Evolutionary conservation across 2,888 invertebrate genomes (phyloP).

Genomic region (Drosophila setosimentum): DNA sequence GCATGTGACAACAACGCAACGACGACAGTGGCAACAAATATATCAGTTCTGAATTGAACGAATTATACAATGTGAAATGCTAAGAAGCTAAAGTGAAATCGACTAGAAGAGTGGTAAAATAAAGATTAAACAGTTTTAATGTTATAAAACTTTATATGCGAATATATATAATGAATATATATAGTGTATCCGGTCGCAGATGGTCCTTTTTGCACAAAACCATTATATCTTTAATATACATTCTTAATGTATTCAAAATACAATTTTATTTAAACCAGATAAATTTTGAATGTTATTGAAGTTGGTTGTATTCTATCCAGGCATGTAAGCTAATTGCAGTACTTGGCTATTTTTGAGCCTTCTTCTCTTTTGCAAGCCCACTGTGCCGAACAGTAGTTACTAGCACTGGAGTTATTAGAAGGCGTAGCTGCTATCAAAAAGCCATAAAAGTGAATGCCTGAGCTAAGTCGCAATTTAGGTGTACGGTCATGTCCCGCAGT

Average conservation of each 20-base stretch:
- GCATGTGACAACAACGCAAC: conserved; percentile 50
- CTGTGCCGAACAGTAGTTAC: conserved; percentile 22
- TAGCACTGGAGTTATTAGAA: conserved; percentile 57
- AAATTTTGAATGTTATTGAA: not conserved
- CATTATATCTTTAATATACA: not conserved
- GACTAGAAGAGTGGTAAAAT: not conserved
- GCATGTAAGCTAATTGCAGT: not conserved
- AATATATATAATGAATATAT: too few species aligned
- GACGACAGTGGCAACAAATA: conserved; percentile 43
- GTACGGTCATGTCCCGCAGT: conserved; percentile 46
- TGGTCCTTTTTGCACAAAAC: not conserved
- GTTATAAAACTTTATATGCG: not conserved
- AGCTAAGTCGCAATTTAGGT: conserved; percentile 62
- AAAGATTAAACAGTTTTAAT: not conserved
- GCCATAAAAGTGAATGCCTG: conserved; percentile 68
- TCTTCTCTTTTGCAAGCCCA: not conserved
- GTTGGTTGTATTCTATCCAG: too few species aligned
- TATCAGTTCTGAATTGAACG: not conserved
- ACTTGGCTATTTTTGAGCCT: not conserved
- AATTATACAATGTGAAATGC: not conserved
- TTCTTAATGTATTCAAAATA: not conserved
- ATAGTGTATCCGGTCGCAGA: too few species aligned
- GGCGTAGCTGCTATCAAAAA: conserved; percentile 64
- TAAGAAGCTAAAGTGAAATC: not conserved
- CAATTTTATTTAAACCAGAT: not conserved